Evolutionary conservation across 2,888 invertebrate species (phyloP).

Genomic region (Drosophila peninsularis): DNA sequence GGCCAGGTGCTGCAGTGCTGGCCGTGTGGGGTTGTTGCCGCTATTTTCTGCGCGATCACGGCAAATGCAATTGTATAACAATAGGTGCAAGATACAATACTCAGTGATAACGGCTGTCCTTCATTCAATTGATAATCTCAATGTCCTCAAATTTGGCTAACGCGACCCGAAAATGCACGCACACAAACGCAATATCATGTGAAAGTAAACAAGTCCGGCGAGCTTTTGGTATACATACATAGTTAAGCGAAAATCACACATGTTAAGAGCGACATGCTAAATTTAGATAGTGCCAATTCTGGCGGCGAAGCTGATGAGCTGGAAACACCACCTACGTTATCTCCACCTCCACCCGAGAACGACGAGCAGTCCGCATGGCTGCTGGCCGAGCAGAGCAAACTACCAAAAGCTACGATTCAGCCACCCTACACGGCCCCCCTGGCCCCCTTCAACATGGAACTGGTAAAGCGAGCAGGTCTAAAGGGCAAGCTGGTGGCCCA

Average conservation of each 20-base stretch:
- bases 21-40: conserved; percentile 14
- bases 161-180: conserved; percentile 25
- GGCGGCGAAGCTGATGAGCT: conserved; percentile 25
- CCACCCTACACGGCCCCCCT: conserved; percentile 72
- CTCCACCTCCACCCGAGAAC: conserved; percentile 2
- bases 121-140: neutral
- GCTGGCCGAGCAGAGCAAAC: conserved; percentile 8
- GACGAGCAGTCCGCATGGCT: conserved; percentile 12
- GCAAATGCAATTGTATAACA: conserved; percentile 20
- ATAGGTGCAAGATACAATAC: conserved; percentile 19
- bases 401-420: conserved; percentile 34
- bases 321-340: conserved; percentile 21
- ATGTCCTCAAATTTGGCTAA: conserved; percentile 4
- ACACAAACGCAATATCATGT: conserved; percentile 31
- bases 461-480: conserved; percentile 41
- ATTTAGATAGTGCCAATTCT: conserved; percentile 60
- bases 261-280: conserved; percentile 62
- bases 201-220: conserved; percentile 47
- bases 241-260: conserved; percentile 22
- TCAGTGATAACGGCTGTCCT: neutral
- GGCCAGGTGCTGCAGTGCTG: neutral
- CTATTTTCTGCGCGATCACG: conserved; percentile 23
- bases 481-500: conserved; percentile 31
- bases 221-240: conserved; percentile 39
- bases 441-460: conserved; percentile 70